Conservation (phyloP, 2,888 invertebrate species). For the Agriopis leucophaearia region DNA sequence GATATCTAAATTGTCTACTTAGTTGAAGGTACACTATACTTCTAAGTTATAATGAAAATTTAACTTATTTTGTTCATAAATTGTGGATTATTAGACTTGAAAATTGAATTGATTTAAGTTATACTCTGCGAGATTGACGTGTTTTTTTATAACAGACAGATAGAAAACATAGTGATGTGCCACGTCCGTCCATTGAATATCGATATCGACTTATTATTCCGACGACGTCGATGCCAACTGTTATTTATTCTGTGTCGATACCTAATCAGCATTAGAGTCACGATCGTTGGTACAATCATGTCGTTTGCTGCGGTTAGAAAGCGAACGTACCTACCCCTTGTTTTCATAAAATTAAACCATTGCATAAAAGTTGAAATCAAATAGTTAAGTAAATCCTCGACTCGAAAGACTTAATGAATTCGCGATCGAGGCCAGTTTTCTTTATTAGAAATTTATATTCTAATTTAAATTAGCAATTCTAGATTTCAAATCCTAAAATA, state of each 20-base stretch:
- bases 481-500: conserved; percentile 21
- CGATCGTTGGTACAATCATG: conserved; percentile 57
- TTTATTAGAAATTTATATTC: conserved; percentile 21
- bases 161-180: conserved; percentile 50
- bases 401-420: conserved; percentile 22
- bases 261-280: conserved; percentile 48
- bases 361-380: conserved; percentile 61
- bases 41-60: conserved; percentile 2
- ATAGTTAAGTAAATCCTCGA: conserved; percentile 35
- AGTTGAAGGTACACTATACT: not conserved
- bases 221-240: conserved; percentile 8
- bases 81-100: not conserved
- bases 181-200: conserved; percentile 44
- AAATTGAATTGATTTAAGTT: not conserved
- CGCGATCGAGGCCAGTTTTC: conserved; percentile 39
- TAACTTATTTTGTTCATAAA: not conserved
- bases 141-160: conserved; percentile 13
- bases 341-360: conserved; percentile 61
- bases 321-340: conserved; percentile 61
- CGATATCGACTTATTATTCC: conserved; percentile 43
- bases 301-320: conserved; percentile 73
- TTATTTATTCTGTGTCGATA: conserved; percentile 25
- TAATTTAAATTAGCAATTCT: conserved; percentile 22
- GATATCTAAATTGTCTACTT: conserved; percentile 9
- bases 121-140: not conserved